Evolutionary conservation across 2,797 vertebrate species (phyloP), one percentile per base, ranked within the genome.

Genomic region (Halcyon badia): DNA sequence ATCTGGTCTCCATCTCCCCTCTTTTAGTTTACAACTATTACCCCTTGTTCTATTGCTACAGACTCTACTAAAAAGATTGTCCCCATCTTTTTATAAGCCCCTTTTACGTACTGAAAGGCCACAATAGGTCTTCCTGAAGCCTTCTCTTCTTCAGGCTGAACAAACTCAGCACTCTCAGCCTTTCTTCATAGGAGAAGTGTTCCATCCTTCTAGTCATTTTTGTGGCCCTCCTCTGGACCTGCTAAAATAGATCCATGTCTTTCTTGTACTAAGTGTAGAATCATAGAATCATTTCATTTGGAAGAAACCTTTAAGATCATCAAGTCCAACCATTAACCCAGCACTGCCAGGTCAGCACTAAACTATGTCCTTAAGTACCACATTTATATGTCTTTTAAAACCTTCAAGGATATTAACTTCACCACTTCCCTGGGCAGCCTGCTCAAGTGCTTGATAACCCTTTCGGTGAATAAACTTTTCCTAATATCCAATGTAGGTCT

Each of bases 61-160:
- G 9, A 6, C 25, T 4, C 2, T 82, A 2, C 12, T 62, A 28
- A 66, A 37, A 84, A 44, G 30, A 44, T 4, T 46, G 35, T 71
- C 28, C 8, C 19, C 4, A 3, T 70, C 25, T 46, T 85, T 69
- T 48, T 66, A 3, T 5, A 26, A 49, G 24, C 8, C 6, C 11
- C 13, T 14, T 89, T 22, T 21, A 54, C 22, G 14, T 65, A 24
- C 4, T 30, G 26, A n/a, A 66, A 69, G 13, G 25, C 52, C 0
- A 0, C 22, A 17, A 0, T 62, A 75, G 15, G 7, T 71, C 39
- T 75, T 4, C 4, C 2, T 0, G 2, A 3, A 79, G 14, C 33
- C 33, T 28, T 16, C 24, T 33, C 52, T 5, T 72, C 1, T 76
- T 31, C 14, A 46, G 9, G 22, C 15, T 20, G n/a, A 35, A 75